A percentile compares a stretch with the other conserved stretches of the same genome.
Conservation (phyloP, 2,797 vertebrate species). For the Oryzias sinensis region DNA sequence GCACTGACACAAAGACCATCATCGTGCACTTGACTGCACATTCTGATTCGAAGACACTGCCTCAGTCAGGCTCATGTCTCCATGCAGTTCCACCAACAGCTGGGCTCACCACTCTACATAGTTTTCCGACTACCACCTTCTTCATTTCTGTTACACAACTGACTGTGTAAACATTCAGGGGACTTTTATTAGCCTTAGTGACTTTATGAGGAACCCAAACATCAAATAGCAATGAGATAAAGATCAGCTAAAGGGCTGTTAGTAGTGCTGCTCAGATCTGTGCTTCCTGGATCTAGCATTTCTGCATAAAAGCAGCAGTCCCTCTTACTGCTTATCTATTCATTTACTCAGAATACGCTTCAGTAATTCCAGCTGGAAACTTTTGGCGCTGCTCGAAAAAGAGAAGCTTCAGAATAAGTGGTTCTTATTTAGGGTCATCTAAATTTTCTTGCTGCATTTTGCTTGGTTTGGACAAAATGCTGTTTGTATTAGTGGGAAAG, state of each 20-base stretch:
- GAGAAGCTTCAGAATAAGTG: constrained; percentile 34
- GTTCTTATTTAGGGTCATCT: constrained; percentile 30
- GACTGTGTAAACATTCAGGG: constrained; percentile 55
- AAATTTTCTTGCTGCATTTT: not conserved
- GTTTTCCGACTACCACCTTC: constrained; percentile 26
- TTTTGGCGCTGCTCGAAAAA: not conserved
- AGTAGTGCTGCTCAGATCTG: constrained; percentile 52
- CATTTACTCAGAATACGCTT: constrained; percentile 39
- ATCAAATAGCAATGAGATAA: constrained; percentile 75
- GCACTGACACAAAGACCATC: constrained; percentile 26
- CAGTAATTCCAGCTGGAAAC: constrained; percentile 22
- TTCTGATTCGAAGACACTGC: constrained; percentile 33
- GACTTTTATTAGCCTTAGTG: constrained; percentile 57
- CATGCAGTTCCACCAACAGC: constrained; percentile 28
- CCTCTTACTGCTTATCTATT: constrained; percentile 37
- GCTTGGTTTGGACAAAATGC: constrained; percentile 1
- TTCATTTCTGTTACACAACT: constrained; percentile 52
- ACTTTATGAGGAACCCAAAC: constrained; percentile 54
- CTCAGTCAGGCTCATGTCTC: constrained; percentile 22
- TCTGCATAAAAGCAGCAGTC: constrained; percentile 36
- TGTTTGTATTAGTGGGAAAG: constrained; percentile 4
- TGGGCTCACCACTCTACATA: constrained; percentile 17
- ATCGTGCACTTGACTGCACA: constrained; percentile 40
- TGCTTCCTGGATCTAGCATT: constrained; percentile 70
- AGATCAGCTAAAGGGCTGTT: constrained; percentile 55